A percentile compares a stretch with the other conserved stretches of the same genome.
phyloP scores from a whole-genome alignment of 30 jellyfish, hydroid and myxozoan genomes.

The Pseudorhiza aurosa region DNA sequence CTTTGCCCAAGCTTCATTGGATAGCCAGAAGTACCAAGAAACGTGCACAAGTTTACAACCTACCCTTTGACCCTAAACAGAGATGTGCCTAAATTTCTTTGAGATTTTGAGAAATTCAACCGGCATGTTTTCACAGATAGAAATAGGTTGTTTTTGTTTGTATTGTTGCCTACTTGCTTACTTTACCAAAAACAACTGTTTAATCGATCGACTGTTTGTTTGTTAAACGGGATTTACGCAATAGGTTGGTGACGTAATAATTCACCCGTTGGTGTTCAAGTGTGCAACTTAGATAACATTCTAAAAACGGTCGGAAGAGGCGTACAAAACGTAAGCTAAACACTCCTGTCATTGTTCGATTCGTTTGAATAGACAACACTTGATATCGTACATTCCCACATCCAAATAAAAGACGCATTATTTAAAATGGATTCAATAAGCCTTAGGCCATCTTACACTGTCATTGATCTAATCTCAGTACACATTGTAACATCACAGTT shows the following conservation, averaged over 20 bases:
- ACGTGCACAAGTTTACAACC: no score
- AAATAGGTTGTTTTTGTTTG: not conserved
- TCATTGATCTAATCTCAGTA: not conserved
- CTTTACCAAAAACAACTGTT: not conserved
- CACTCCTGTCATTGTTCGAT: not conserved
- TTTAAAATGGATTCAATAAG: not conserved
- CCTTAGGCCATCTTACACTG: slow-evolving; percentile 12
- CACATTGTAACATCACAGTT: not conserved
- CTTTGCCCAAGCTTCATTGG: no score
- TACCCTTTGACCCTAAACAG: no score
- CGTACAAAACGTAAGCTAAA: not conserved
- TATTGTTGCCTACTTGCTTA: not conserved
- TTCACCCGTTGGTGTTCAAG: not conserved
- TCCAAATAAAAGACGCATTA: not conserved
- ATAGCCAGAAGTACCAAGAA: no score
- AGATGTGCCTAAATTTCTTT: not conserved
- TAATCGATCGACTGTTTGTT: not conserved
- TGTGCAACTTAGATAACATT: not conserved
- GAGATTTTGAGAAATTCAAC: not conserved
- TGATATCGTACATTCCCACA: slow-evolving; percentile 15
- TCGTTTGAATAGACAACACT: slow-evolving; percentile 11
- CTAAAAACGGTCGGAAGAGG: slow-evolving; percentile 19
- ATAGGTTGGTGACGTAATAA: not conserved
- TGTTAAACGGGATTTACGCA: slow-evolving; percentile 1
- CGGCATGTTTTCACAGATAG: not conserved